Conservation (phyloP, 2,888 invertebrate species). For the Junonia oenone region DNA sequence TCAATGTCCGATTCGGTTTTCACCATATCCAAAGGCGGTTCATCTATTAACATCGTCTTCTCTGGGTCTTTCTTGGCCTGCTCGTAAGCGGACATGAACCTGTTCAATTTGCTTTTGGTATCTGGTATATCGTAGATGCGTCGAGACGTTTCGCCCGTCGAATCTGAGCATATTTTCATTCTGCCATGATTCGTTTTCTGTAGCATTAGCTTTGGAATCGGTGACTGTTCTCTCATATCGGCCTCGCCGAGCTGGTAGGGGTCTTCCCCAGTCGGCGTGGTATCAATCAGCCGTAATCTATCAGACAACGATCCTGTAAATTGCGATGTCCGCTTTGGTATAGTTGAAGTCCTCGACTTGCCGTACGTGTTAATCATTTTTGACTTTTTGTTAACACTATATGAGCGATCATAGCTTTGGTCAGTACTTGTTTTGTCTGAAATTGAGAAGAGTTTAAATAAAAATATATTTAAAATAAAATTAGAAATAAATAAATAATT, state of each 20-base stretch:
- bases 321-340: constrained; percentile 44
- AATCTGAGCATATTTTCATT: constrained; percentile 47
- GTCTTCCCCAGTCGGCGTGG: constrained; percentile 68
- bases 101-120: constrained; percentile 29
- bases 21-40: constrained; percentile 47
- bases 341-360: constrained; percentile 42
- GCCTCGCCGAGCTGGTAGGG: constrained; percentile 70
- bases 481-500: no score
- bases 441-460: no score
- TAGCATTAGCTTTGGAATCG: constrained; percentile 68
- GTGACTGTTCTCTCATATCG: constrained; percentile 68
- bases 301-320: constrained; percentile 61
- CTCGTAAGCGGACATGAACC: constrained; percentile 37
- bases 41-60: constrained; percentile 41
- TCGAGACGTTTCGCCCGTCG: constrained; percentile 31
- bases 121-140: constrained; percentile 51
- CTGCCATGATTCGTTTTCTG: constrained; percentile 59
- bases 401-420: constrained; percentile 41
- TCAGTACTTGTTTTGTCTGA: constrained; percentile 49
- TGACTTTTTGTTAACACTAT: constrained; percentile 55
- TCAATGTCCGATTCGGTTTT: constrained; percentile 53
- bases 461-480: not conserved
- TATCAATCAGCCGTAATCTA: constrained; percentile 60
- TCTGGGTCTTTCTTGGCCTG: constrained; percentile 39
- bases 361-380: constrained; percentile 63